Evolutionary conservation across 2,113 vertebrate genomes (phyloP).

Genomic region (Phocoena phocoena): DNA sequence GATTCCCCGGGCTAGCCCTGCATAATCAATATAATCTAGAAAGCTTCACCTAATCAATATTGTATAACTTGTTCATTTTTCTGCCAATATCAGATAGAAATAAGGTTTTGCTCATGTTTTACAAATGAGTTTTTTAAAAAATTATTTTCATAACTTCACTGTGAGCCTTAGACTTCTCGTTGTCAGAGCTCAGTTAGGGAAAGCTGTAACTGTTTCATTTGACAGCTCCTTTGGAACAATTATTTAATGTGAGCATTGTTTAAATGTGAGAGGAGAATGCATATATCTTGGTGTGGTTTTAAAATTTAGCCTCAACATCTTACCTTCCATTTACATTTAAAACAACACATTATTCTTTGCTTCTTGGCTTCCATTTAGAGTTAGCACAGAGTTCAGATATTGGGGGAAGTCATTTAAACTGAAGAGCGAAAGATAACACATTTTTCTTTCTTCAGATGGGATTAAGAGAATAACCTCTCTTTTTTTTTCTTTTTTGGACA

Average conservation of each 20-base stretch:
- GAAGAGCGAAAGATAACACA: constrained; percentile 36
- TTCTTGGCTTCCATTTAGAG: constrained; percentile 38
- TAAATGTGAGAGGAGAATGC: constrained; percentile 66
- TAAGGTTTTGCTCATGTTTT: constrained; percentile 66
- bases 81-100: constrained; percentile 34
- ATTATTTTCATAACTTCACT: constrained; percentile 35
- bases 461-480: background rate
- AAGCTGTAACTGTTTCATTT: constrained; percentile 59
- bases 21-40: constrained; percentile 29
- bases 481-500: background rate
- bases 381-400: constrained; percentile 8
- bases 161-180: constrained; percentile 1
- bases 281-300: constrained; percentile 57
- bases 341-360: constrained; percentile 54
- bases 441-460: background rate
- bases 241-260: constrained; percentile 75
- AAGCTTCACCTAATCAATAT: constrained; percentile 38
- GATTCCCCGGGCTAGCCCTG: background rate
- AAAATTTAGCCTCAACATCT: constrained; percentile 60
- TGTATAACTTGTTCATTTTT: constrained; percentile 34
- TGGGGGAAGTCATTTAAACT: constrained; percentile 35
- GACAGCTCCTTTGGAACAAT: constrained; percentile 73
- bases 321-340: constrained; percentile 66
- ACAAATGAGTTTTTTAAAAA: constrained; percentile 44
- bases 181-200: constrained; percentile 42